Evolutionary conservation across 2,797 vertebrate genomes (phyloP), one percentile per base, ranked within the genome.

Genomic region (Mionectes olivaceus): DNA sequence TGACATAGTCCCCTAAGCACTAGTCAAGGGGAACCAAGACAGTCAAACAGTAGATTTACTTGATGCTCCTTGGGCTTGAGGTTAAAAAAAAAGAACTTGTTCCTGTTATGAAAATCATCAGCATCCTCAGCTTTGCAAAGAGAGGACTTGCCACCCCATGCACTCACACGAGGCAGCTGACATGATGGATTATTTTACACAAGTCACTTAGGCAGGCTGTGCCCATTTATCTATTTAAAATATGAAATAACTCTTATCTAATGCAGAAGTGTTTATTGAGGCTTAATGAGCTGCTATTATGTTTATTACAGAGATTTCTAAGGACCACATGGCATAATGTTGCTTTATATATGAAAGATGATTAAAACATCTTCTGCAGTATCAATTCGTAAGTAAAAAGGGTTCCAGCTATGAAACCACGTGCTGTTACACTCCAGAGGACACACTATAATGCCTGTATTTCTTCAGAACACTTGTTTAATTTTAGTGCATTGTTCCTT

Each of bases 31-130:
- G 55, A 96, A 73, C 19, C 50, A 89, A 77, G n/a, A 30, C 63
- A 67, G 84, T 88, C 88, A 91, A 93, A 87, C 37, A 43, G 43
- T 5, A 92, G 91, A 96, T 94, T 93, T 91, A 96, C 90, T 82
- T 23, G 14, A 30, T 25, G 33, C 6, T 87, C 76, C 87, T 87
- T 56, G 52, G 41, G 49, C 53, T 82, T 49, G 49, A 41, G 39
- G 35, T 87, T 37, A 79, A 59, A 83, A 82, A 84, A 70, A 70
- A 67, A 15, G 5, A 46, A 75, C 8, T 27, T 69, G 23, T 39
- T 90, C n/a, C 39, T 75, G 27, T n/a, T 92, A 84, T 6, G 19
- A 69, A 86, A 75, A 75, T 9, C 76, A 16, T 33, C 56, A 53
- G 41, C 18, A 39, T 39, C 64, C 53, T 67, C 7, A 9, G 8